Percentiles rank a stretch among this genome's conserved stretches.
Evolutionary conservation across 2,797 vertebrate genomes (phyloP).

Genomic region (Podarcis siculus): DNA sequence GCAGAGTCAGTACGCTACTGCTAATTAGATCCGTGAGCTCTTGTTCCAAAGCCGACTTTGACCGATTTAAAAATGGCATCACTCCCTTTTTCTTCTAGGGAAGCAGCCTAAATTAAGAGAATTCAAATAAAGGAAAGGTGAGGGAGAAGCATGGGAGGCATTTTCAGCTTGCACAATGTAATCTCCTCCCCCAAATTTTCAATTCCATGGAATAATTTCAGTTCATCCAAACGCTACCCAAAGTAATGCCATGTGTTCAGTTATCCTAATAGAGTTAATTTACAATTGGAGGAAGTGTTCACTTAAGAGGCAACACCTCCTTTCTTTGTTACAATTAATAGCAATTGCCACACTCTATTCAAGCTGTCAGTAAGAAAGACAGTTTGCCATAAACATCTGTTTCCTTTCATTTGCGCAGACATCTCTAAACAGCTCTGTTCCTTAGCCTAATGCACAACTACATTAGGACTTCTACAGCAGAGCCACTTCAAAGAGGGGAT

Average conservation of each 20-base stretch:
- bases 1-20: not conserved
- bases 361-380: constrained; percentile 58
- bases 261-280: constrained; percentile 52
- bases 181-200: constrained; percentile 24
- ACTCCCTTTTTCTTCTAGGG: constrained; percentile 21
- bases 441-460: constrained; percentile 54
- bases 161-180: not conserved
- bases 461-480: constrained; percentile 40
- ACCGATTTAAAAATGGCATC: constrained; percentile 30
- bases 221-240: constrained; percentile 41
- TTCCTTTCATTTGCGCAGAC: constrained; percentile 61
- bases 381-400: constrained; percentile 62
- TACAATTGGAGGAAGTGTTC: constrained; percentile 39
- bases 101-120: not conserved
- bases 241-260: constrained; percentile 31
- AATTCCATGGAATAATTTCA: constrained; percentile 36
- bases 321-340: constrained; percentile 43
- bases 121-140: not conserved
- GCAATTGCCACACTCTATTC: constrained; percentile 42
- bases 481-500: constrained; percentile 44
- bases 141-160: not conserved
- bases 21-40: constrained; percentile 4
- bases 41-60: not conserved
- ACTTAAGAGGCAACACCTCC: constrained; percentile 17
- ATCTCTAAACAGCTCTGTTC: constrained; percentile 61